Base-by-base conservation (phyloP, 23 tunicate species). In the Botrylloides violaceus region DNA sequence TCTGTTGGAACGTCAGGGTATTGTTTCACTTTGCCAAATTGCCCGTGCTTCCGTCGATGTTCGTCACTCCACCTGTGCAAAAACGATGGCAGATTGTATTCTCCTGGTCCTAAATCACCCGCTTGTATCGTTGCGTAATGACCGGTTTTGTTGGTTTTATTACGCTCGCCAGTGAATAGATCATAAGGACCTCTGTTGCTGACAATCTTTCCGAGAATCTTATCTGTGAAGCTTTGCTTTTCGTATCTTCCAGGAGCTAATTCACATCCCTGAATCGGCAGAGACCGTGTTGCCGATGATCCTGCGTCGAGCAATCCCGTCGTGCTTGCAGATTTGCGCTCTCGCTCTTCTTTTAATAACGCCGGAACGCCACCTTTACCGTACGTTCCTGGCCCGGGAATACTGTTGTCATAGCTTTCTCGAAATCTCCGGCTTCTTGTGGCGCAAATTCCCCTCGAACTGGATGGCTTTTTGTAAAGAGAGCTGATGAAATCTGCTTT, bases 151-250 rank as follows among this genome's bases (percentile, higher is more conserved):
- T 61, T 74, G 26, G 77, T 32, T 56, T 83, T 72, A 36, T 55
- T 64, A 27, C 97, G 39, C 30, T 90, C 91, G 28, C 81, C 92
- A 36, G 82, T 82, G 49, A 78, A 87, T 28, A 83, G 75, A 75
- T 95, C 99, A 57, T 87, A 95, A 4, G 99, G 99, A 3, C 99
- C 99, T 35, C 96, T 73, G 65, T 83, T 83, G 76, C 96, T 87
- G 32, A 87, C 96, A 4, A 82, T 76, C 72, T 92, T 77, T 73
- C 66, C 75, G 27, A 77, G 65, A 31, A 95, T 95, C 72, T 83
- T 72, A 2, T 86, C 82, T 9, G 77, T 73, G 48, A 77, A 90
- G 66, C 77, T 73, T n/a, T 27, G 47, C 28, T 70, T 74, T 32
- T 87, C 80, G 75, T 95, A 95, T 2, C 82, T 58, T 20, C 96